These are phyloP conservation scores for Liopterus haemorrhoidalis DNA, from an alignment of 2,888 invertebrate species.

Conservation along the genomic window DNA sequence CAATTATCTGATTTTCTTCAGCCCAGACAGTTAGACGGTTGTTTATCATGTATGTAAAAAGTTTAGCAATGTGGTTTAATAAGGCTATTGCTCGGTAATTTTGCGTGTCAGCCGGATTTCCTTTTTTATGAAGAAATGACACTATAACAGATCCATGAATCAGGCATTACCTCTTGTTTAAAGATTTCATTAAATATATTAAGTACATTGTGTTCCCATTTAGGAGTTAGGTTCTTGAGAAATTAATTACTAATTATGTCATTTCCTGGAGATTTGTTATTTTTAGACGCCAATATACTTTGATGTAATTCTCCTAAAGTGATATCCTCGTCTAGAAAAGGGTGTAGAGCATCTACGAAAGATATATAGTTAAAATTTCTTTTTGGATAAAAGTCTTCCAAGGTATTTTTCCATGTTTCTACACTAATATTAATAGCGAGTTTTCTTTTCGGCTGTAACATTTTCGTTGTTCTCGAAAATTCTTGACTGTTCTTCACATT, in stretches of 20 bases:
- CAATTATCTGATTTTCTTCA: slow-evolving; percentile 6
- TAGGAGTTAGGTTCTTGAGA: background rate
- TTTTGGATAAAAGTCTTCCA: too few relatives aligned
- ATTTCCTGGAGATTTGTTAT: slow-evolving; percentile 26
- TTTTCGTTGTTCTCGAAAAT: too few relatives aligned
- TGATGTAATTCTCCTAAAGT: slow-evolving; percentile 3
- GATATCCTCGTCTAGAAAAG: slow-evolving; percentile 3
- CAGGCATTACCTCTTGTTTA: background rate
- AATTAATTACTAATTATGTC: too few relatives aligned
- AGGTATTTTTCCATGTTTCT: too few relatives aligned
- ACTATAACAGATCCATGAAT: background rate
- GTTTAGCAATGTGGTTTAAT: background rate
- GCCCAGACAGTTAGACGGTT: slow-evolving; percentile 1
- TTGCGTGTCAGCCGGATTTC: background rate
- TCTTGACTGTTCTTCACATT: too few relatives aligned
- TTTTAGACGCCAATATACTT: slow-evolving; percentile 12
- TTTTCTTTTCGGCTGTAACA: too few relatives aligned
- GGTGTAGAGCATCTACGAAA: background rate
- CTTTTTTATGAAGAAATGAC: slow-evolving; percentile 2
- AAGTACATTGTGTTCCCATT: background rate
- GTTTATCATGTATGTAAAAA: slow-evolving; percentile 2
- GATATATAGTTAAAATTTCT: too few relatives aligned
- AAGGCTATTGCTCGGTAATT: slow-evolving; percentile 4
- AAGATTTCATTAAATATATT: slow-evolving; percentile 2
- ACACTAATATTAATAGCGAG: too few relatives aligned